Evolutionary conservation across 2,113 vertebrate species (phyloP).

Genomic region (Fulica atra): DNA sequence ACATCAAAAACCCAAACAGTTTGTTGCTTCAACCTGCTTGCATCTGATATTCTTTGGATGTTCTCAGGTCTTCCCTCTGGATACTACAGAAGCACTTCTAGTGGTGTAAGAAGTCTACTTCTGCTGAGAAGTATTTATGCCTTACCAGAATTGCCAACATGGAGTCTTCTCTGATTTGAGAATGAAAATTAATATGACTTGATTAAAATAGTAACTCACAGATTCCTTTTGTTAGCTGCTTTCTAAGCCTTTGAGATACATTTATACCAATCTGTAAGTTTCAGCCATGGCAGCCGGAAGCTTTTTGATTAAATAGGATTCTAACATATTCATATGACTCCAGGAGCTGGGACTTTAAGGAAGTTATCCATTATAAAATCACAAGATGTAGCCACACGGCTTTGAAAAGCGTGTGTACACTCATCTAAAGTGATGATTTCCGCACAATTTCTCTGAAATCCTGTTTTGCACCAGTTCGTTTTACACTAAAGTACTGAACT

Average conservation of each 20-base stretch:
- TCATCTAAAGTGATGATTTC: background rate
- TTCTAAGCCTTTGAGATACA: background rate
- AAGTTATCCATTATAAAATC: background rate
- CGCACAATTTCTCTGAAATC: background rate
- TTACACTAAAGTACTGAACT: background rate
- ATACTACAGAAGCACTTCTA: background rate
- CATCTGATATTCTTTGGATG: background rate
- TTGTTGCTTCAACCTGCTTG: background rate
- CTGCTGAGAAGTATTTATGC: background rate
- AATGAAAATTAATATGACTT: background rate
- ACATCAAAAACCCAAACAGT: background rate
- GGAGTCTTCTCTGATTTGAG: background rate
- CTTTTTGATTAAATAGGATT: background rate
- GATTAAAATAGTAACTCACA: constrained; percentile 12
- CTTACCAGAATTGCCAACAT: background rate
- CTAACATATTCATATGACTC: background rate
- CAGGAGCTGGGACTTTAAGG: background rate
- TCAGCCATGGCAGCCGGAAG: background rate
- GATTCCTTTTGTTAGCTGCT: background rate
- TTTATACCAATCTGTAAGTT: background rate
- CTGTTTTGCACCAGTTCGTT: background rate
- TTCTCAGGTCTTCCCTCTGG: background rate
- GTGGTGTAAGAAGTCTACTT: background rate
- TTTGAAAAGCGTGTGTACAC: background rate
- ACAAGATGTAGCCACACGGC: background rate